These are phyloP conservation scores for Uria aalge DNA, from an alignment of 2,113 vertebrate genomes.

Conservation along the genomic window DNA sequence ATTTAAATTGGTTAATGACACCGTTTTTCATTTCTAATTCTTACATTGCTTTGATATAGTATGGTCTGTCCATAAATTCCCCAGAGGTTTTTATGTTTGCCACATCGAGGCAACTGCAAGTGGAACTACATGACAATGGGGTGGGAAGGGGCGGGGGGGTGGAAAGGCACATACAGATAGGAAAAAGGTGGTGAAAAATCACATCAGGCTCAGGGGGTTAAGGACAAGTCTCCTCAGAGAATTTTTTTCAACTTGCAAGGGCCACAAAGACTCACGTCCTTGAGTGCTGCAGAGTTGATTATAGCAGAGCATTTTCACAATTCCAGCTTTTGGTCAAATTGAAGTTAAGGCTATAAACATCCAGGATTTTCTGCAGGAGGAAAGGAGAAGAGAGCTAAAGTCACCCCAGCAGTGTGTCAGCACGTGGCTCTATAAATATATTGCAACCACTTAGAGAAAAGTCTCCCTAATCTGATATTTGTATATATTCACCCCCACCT, in stretches of 20 bases:
- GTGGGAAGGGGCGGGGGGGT: not conserved
- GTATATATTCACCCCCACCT: not conserved
- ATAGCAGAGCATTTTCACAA: not conserved
- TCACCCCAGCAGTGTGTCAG: not conserved
- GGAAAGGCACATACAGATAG: not conserved
- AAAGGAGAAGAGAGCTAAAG: not conserved
- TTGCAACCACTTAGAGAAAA: not conserved
- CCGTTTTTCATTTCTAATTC: not conserved
- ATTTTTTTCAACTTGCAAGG: not conserved
- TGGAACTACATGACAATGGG: not conserved
- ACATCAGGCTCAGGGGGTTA: not conserved
- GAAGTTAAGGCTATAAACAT: not conserved
- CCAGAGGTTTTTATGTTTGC: not conserved
- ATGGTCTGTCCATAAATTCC: not conserved
- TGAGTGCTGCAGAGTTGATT: not conserved
- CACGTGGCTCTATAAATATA: not conserved
- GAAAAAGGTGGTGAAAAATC: not conserved
- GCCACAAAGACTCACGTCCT: not conserved
- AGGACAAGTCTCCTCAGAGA: not conserved
- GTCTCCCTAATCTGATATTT: not conserved
- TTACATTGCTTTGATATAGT: not conserved
- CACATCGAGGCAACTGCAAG: not conserved
- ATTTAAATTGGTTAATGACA: not conserved
- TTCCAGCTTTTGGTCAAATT: not conserved
- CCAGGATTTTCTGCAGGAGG: not conserved